A percentile compares a stretch with the other conserved stretches of the same genome.
Evolutionary conservation across 2,113 vertebrate species (phyloP).

Genomic region (Zonotrichia leucophrys): DNA sequence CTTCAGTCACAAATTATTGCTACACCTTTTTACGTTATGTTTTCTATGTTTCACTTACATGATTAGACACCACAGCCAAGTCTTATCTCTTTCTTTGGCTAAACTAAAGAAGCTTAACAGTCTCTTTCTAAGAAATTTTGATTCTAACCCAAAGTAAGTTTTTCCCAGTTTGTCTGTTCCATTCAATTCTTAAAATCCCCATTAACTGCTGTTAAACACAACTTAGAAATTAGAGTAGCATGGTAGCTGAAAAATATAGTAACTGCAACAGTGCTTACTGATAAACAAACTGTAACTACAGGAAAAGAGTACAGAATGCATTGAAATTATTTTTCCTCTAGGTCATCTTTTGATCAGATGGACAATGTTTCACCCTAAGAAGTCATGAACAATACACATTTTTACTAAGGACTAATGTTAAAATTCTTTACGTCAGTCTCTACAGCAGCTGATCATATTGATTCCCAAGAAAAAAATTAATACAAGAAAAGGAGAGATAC

Average conservation of each 20-base stretch:
- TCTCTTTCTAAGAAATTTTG: not conserved
- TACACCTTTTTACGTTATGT: not conserved
- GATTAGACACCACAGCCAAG: not conserved
- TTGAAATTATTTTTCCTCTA: not conserved
- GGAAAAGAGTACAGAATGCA: not conserved
- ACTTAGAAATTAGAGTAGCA: not conserved
- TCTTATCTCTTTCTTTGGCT: not conserved
- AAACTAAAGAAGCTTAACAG: not conserved
- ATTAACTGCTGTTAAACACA: not conserved
- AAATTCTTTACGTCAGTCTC: not conserved
- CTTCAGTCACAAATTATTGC: not conserved
- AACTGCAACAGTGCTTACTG: not conserved
- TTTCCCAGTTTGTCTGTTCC: not conserved
- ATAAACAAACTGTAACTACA: not conserved
- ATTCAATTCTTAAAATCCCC: not conserved
- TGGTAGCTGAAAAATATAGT: not conserved
- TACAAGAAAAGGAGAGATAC: not conserved
- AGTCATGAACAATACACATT: not conserved
- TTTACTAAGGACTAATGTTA: not conserved
- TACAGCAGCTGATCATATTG: not conserved
- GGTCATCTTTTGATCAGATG: not conserved
- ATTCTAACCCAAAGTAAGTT: not conserved
- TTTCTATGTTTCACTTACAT: not conserved
- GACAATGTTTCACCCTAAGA: not conserved
- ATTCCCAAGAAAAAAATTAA: not conserved